These are phyloP conservation scores for Cyprinodon tularosa DNA, from an alignment of 2,113 vertebrate species.

Conservation along the genomic window DNA sequence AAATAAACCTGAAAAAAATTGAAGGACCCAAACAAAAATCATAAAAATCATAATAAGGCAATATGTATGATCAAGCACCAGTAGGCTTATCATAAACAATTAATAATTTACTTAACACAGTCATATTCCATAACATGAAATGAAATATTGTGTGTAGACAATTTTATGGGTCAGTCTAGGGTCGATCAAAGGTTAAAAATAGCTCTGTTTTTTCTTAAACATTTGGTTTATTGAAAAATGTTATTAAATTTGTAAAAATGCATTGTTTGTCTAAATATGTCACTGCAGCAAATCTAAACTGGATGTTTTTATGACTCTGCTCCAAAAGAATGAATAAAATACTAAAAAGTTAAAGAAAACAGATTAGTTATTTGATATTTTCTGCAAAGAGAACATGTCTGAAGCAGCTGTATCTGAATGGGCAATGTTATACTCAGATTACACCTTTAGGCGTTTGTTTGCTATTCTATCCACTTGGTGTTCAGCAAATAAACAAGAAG, in stretches of 20 bases:
- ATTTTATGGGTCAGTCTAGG: too few relatives aligned
- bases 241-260: background rate
- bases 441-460: constrained; percentile 14
- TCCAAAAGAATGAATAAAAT: constrained; percentile 4
- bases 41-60: background rate
- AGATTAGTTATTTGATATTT: constrained; percentile 11
- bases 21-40: too few relatives aligned
- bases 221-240: background rate
- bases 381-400: constrained; percentile 10
- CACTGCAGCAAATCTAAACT: background rate
- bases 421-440: constrained; percentile 6
- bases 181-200: too few relatives aligned
- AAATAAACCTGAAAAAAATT: background rate
- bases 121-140: too few relatives aligned
- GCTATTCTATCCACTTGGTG: constrained; percentile 1
- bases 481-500: constrained; percentile 21
- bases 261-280: background rate
- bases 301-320: background rate
- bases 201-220: too few relatives aligned
- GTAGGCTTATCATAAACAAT: background rate
- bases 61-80: background rate
- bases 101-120: background rate
- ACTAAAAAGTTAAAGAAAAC: constrained; percentile 10
- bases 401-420: background rate
- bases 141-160: too few relatives aligned